These are phyloP conservation scores for Ptychochromis oligacanthus DNA, from an alignment of 2,113 vertebrate species.

Conservation along the genomic window DNA sequence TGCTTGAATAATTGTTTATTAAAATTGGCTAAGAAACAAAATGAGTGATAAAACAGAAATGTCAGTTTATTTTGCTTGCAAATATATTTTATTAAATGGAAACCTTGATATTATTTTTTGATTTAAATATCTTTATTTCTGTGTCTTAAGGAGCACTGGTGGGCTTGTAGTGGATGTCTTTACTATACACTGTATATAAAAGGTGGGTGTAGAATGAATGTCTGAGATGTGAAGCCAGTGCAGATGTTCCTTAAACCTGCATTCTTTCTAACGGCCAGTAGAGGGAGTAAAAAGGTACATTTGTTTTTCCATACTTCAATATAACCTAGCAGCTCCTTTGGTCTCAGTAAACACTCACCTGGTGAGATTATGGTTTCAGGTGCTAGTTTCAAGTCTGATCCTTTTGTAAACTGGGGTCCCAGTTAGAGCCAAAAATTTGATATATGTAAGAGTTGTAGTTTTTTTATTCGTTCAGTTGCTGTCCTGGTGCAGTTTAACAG, in stretches of 20 bases:
- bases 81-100: conserved; percentile 75
- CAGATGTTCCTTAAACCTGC: background rate
- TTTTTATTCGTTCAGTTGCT: background rate
- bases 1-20: conserved; percentile 30
- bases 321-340: too few relatives aligned
- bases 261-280: background rate
- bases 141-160: background rate
- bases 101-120: conserved; percentile 33
- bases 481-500: background rate
- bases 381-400: background rate
- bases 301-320: background rate
- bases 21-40: conserved; percentile 23
- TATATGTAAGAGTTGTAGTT: background rate
- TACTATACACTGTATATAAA: conserved; percentile 2
- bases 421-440: background rate
- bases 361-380: background rate
- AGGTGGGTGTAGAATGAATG: background rate
- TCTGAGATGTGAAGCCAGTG: background rate
- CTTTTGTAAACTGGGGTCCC: background rate
- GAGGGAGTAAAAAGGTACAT: background rate
- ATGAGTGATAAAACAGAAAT: conserved; percentile 39
- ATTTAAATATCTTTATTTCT: conserved; percentile 8
- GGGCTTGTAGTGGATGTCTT: background rate
- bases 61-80: conserved; percentile 70
- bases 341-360: background rate